A percentile compares a stretch with the other conserved stretches of the same genome.
Conservation (phyloP, 2,797 vertebrate genomes). For the Tapera naevia region DNA sequence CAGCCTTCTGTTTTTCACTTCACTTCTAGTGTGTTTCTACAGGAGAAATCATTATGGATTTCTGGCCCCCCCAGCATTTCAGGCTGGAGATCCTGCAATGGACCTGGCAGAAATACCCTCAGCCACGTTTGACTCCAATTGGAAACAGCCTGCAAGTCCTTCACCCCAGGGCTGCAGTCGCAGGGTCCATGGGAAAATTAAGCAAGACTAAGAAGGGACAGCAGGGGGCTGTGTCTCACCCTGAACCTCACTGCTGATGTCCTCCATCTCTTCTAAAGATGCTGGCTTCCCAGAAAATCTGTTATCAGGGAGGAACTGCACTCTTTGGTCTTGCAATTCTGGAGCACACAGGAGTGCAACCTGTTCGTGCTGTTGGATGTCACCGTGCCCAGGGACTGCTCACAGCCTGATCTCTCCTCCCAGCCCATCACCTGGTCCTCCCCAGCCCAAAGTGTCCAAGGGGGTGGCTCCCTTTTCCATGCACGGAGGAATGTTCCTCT, state of each 20-base stretch:
- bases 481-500: neutral
- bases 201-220: neutral
- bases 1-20: neutral
- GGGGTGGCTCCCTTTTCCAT: neutral
- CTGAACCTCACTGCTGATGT: neutral
- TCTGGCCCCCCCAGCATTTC: neutral
- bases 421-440: neutral
- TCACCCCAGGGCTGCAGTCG: neutral
- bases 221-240: neutral
- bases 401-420: neutral
- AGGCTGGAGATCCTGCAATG: neutral
- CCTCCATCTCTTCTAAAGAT: neutral
- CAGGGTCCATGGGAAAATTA: neutral
- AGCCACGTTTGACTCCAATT: neutral
- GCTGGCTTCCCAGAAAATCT: neutral
- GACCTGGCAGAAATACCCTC: neutral
- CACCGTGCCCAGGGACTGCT: accelerated
- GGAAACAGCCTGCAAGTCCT: neutral
- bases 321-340: neutral
- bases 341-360: neutral
- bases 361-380: neutral
- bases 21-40: neutral
- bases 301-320: neutral
- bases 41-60: neutral
- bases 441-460: neutral